Base-by-base conservation (phyloP, 2,797 vertebrate species). In the Echeneis naucrates region DNA sequence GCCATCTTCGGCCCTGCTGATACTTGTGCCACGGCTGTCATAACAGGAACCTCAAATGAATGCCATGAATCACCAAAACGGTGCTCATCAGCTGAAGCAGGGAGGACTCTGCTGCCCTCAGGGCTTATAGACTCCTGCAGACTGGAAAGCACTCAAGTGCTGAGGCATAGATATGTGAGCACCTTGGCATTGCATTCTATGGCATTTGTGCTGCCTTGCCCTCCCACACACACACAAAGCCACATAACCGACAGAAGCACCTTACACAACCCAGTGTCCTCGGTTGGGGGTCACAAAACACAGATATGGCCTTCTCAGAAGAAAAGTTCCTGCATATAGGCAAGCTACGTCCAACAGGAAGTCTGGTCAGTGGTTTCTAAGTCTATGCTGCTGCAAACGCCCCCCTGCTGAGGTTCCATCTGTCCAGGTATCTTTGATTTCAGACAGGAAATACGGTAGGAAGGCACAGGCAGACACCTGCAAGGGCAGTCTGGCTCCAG, bases 391-490 rank as follows among this genome's bases (percentile, higher is more conserved):
- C 17, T 62, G 16, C 30, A 32, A 53, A 51, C 14, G 1, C 7
- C 13, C 16, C 21, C 37, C 24, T 27, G 32, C 8, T 19, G 4
- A n/a, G 44, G 35, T 12, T 0, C 4, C 12, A 0, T 14, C 27
- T 23, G 19, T 21, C 9, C 30, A 17, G 38, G 10, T 30, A 14
- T 35, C 4, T 26, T 52, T 38, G 30, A 63, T 75, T 55, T 42
- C 8, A 69, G 30, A 52, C 71, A 64, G 72, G 33, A 53, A 80
- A 55, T 14, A 17, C 2, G 51, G 35, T 50, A n/a, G 8, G 33
- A 9, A 30, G 19, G 64, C 27, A 61, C 59, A 80, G 79, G 78
- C 59, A 81, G 79, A 78, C 91, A 94, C 91, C 91, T 92, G 91
- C 87, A 65, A 60, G 63, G 82, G 77, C 53, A 68, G 54, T 47